Evolutionary conservation across 2,113 vertebrate genomes (phyloP).

Genomic region (Cervus canadensis): DNA sequence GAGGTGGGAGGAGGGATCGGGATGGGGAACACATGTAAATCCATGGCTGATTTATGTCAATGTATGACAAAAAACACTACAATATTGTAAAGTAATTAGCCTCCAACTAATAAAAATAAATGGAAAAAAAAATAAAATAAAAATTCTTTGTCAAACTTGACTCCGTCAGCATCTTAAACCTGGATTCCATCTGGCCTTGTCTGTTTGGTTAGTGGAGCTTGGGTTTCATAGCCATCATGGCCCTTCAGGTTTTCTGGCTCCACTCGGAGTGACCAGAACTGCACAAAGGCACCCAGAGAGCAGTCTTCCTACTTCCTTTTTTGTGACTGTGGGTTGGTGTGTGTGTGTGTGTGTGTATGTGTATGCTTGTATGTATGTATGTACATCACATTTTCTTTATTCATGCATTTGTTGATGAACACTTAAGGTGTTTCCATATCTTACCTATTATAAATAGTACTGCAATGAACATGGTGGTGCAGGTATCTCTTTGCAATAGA

Average conservation of each 20-base stretch:
- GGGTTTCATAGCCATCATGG: background rate
- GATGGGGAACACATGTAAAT: too few relatives aligned
- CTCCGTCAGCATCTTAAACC: background rate
- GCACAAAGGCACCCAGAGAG: background rate
- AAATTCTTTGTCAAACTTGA: conserved; percentile 88
- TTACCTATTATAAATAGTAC: background rate
- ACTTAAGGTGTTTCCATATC: background rate
- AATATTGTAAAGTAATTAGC: too few relatives aligned
- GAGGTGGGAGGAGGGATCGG: too few relatives aligned
- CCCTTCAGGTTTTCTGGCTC: background rate
- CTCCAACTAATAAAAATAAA: too few relatives aligned
- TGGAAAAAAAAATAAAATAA: conserved; percentile 54
- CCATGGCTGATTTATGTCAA: too few relatives aligned
- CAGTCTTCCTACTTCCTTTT: background rate
- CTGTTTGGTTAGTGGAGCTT: background rate
- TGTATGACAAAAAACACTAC: too few relatives aligned
- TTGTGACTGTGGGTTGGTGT: rapidly evolving
- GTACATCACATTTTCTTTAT: background rate
- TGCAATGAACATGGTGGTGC: background rate
- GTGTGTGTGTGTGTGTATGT: too few relatives aligned
- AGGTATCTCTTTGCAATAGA: background rate
- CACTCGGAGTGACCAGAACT: background rate
- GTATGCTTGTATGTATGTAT: background rate
- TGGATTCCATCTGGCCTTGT: background rate
- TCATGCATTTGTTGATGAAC: background rate